Evolutionary conservation across 1,140 invertebrate species (phyloP), one percentile per base, ranked within the genome.

Genomic region (Drosophila neocordata): DNA sequence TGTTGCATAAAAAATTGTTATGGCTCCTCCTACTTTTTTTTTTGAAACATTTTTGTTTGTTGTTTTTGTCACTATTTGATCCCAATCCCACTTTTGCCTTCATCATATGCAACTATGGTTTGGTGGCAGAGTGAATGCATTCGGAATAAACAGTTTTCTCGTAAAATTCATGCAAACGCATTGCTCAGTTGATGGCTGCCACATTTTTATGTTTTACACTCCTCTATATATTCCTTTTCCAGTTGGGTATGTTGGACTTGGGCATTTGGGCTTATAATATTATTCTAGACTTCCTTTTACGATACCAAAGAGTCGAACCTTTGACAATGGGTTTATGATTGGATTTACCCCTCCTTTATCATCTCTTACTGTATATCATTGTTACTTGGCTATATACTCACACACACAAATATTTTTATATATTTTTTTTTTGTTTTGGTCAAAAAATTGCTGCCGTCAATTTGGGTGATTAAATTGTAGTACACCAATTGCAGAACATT

Each of bases 1-100:
- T 60, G 78, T 72, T 85, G 74, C 82, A 85, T 82, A 85, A 85
- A 85, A 85, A 85, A 87, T 88, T 67, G 83, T 82, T 87, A 85
- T 82, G 74, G 69, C 59, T 69, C 48, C 65, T 53, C 56, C 53
- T n/a, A n/a, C n/a, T n/a, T n/a, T 59, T 53, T 52, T 48, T 63
- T 71, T 81, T 51, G 57, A 15, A 48, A 48, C 63, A 59, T 74
- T 79, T 78, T 56, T 44, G 31, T 52, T 59, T 57, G 18, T 35
- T 27, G 41, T 37, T 55, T 61, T 51, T 67, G 76, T 72, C 62
- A 56, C 71, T 74, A 15, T 44, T 74, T 74, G 71, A 74, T 71
- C 11, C 34, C 15, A 24, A 24, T 24, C 22, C 22, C 22, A 24
- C 2, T 24, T n/a, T n/a, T n/a, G n/a, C n/a, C n/a, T n/a, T n/a